Percentiles rank a stretch among this genome's conserved stretches.
phyloP scores from a whole-genome alignment of 1,140 invertebrate genomes.

The Lucilia cuprina region DNA sequence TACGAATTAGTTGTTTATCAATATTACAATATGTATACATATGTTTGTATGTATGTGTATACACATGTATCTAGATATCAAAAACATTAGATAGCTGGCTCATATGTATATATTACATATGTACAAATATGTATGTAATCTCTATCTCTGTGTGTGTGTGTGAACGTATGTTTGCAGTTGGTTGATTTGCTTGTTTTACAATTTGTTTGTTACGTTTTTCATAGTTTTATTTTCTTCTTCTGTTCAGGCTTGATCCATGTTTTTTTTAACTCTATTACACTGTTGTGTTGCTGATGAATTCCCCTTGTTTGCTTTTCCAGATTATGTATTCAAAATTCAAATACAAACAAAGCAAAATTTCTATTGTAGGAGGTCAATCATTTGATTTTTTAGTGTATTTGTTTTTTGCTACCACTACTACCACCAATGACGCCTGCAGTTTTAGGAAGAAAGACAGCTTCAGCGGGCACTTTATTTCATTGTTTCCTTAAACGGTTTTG shows the following conservation, averaged over 20 bases:
- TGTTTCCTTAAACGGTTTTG: not conserved
- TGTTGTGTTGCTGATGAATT: no score
- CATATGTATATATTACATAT: no score
- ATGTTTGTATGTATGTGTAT: no score
- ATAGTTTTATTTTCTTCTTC: no score
- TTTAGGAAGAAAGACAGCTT: not conserved
- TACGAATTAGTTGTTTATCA: not conserved
- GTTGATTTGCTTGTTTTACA: slow-evolving; percentile 22
- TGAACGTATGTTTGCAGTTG: not conserved
- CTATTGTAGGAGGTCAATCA: slow-evolving; percentile 24
- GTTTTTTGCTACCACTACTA: not conserved
- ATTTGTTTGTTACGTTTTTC: not conserved
- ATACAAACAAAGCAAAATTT: not conserved
- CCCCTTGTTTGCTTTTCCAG: not conserved
- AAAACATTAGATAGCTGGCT: no score
- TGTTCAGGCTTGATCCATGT: not conserved
- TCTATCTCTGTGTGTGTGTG: no score
- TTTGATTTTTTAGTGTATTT: not conserved
- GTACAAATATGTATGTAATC: no score
- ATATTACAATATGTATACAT: not conserved
- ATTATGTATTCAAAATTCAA: not conserved
- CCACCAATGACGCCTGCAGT: not conserved
- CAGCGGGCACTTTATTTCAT: not conserved
- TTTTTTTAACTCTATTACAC: not conserved
- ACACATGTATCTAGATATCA: no score